Evolutionary conservation across 2,888 invertebrate species (phyloP).

Genomic region (Aphelenchoides bicaudatus): DNA sequence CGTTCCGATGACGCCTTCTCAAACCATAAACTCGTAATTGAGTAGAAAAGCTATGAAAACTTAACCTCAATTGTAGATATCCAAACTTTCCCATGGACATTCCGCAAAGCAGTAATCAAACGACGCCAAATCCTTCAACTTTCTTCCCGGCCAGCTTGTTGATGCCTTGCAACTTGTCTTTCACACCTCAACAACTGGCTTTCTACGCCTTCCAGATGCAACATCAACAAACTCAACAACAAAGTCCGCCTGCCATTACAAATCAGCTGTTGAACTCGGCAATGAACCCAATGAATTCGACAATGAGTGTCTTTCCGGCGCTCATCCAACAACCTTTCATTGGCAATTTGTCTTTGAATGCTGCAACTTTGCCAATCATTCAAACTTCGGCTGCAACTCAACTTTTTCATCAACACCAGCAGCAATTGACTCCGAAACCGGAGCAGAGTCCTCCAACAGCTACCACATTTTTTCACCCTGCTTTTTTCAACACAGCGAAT

Average conservation of each 20-base stretch:
- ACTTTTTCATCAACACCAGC: too few species aligned
- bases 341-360: too few species aligned
- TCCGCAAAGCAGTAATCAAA: background rate
- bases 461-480: too few species aligned
- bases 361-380: too few species aligned
- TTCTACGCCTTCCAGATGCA: constrained; percentile 8
- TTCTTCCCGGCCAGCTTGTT: background rate
- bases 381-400: too few species aligned
- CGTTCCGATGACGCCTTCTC: background rate
- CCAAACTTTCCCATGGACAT: constrained; percentile 1
- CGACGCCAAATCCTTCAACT: background rate
- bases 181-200: background rate
- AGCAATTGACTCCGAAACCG: too few species aligned
- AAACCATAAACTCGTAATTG: constrained; percentile 4
- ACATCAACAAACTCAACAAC: background rate
- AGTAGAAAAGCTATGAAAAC: background rate
- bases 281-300: background rate
- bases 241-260: background rate
- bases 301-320: background rate
- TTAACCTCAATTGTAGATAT: background rate
- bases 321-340: too few species aligned
- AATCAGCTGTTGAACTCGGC: background rate
- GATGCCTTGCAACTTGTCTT: constrained; percentile 13
- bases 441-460: too few species aligned
- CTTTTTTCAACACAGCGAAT: too few species aligned